Percentiles rank a stretch among this genome's conserved stretches.
Evolutionary conservation across 37 sponge, comb jelly and placozoan species (phyloP).

Genomic region (Ephydatia muelleri): DNA sequence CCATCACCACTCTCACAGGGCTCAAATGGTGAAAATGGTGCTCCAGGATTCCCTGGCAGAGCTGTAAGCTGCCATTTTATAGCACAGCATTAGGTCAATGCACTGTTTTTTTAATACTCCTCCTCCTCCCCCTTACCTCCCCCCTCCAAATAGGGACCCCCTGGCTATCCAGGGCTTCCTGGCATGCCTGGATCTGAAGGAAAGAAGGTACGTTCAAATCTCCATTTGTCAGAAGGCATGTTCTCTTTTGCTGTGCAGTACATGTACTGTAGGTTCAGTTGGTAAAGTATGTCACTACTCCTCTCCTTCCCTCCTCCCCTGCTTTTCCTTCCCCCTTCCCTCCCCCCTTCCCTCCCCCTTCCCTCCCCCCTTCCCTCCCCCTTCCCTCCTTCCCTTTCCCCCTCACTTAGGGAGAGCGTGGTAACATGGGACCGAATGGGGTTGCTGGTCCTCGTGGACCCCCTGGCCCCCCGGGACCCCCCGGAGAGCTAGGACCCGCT

Average conservation of each 20-base stretch:
- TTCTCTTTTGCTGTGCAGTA: no score
- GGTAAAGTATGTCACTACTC: no score
- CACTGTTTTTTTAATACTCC: no score
- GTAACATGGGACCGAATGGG: background rate
- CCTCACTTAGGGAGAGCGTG: no score
- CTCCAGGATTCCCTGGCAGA: constrained; percentile 10
- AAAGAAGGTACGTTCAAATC: constrained; percentile 5
- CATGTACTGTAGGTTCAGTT: no score
- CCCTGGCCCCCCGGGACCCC: background rate
- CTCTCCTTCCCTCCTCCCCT: no score
- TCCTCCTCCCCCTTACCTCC: background rate
- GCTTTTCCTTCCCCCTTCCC: no score
- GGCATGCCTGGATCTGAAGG: constrained; percentile 7
- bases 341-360: no score
- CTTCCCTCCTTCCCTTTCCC: no score
- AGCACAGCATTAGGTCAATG: background rate
- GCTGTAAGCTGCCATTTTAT: constrained; percentile 9
- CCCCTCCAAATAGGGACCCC: constrained; percentile 13
- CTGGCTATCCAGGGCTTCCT: constrained; percentile 9
- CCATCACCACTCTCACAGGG: background rate
- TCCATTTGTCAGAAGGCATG: no score
- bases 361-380: no score
- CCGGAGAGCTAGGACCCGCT: constrained; percentile 2
- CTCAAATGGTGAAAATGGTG: background rate
- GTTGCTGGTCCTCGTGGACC: background rate